Percentiles rank a stretch among this genome's conserved stretches.
Conservation (phyloP, 2,797 vertebrate species). For the Mionectes olivaceus region DNA sequence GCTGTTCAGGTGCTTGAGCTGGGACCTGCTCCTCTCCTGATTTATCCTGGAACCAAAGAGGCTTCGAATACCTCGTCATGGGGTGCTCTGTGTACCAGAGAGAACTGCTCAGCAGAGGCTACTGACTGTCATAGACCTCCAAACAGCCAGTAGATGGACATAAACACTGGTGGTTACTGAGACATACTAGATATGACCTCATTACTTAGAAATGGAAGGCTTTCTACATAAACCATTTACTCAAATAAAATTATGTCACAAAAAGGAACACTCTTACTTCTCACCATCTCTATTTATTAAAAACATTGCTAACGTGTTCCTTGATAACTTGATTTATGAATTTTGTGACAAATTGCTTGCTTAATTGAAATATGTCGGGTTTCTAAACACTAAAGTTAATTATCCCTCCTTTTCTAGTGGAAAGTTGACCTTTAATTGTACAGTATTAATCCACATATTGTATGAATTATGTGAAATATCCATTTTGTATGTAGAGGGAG, state of each 20-base stretch:
- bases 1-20: neutral
- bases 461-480: constrained; percentile 55
- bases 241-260: neutral
- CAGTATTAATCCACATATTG: constrained; percentile 74
- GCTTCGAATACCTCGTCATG: neutral
- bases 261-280: constrained; percentile 13
- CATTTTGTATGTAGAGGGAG: constrained; percentile 75
- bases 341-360: constrained; percentile 55
- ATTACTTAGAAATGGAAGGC: neutral
- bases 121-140: neutral
- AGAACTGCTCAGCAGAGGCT: neutral
- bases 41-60: neutral
- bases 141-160: neutral
- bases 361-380: constrained; percentile 66
- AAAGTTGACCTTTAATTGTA: constrained; percentile 69
- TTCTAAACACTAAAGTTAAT: constrained; percentile 59
- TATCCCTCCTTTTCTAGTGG: constrained; percentile 69
- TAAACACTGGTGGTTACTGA: neutral
- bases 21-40: neutral
- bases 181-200: neutral
- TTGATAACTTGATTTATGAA: constrained; percentile 43
- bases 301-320: constrained; percentile 14
- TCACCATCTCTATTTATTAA: constrained; percentile 32
- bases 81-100: neutral
- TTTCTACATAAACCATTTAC: constrained; percentile 9